Evolutionary conservation across 2,797 vertebrate genomes (phyloP), one percentile per base, ranked within the genome.

Genomic region (Pipistrellus kuhlii): DNA sequence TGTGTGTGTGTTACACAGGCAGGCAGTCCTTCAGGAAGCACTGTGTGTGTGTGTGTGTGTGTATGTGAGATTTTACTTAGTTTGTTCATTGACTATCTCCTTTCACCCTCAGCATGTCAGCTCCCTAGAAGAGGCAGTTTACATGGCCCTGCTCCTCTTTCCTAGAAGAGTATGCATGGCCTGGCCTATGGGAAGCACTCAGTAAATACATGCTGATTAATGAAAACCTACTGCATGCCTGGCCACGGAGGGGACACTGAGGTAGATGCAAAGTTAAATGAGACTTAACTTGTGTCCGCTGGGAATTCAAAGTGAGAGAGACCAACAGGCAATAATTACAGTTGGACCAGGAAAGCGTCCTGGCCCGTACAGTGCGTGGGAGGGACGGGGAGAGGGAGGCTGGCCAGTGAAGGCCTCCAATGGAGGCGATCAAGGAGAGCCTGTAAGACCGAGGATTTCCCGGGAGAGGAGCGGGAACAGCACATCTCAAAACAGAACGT

Each of bases 331-430:
- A 6, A 3, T 27, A 2, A 78, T 41, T 3, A 41, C 20, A 41
- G 5, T 27, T 51, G 4, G 25, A 18, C 32, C 59, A 48, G 0
- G 6, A 41, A n/a, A 66, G 14, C 41, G 4, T 10, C 1, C 15
- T 41, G 27, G 51, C 46, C 38, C 17, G 5, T 4, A 77, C 5
- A 3, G 15, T 25, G 1, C 0, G 4, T n/a, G 48, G 0, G 14
- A 46, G 38, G 9, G 66, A 38, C 3, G 27, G 20, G 27, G 32
- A 41, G 3, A 2, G 7, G 41, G 23, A 9, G 55, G 55, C 21
- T 10, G 21, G 23, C 55, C 55, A 30, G 5, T 3, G 13, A 23
- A 85, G n/a, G 35, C 1, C 51, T 48, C 35, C n/a, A 8, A 44
- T 76, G 68, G 41, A n/a, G 30, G 35, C 11, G 15, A 66, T 7